Conservation (phyloP, 2,797 vertebrate species). For the Mormyrus proboscirostris region DNA sequence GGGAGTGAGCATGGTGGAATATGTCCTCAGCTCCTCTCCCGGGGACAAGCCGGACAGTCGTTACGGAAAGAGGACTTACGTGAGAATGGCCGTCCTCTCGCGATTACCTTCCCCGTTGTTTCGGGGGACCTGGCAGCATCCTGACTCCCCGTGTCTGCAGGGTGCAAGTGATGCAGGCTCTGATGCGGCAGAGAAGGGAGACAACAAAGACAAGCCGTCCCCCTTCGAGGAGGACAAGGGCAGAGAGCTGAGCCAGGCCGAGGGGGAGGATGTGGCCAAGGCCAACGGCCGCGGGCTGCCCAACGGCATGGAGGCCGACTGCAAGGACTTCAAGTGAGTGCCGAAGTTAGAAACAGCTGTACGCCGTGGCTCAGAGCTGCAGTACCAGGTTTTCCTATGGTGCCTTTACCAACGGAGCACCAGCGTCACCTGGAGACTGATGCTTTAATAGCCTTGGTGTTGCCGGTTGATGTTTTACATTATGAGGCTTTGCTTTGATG, state of each 20-base stretch:
- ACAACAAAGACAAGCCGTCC: constrained; percentile 84
- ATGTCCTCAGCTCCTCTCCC: constrained; percentile 95
- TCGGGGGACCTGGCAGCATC: neutral
- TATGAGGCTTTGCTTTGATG: neutral
- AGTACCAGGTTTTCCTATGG: neutral
- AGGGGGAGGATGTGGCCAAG: constrained; percentile 81
- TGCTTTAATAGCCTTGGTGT: neutral
- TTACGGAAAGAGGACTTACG: constrained; percentile 94
- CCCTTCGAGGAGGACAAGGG: constrained; percentile 94
- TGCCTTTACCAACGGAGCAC: neutral
- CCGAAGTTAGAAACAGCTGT: neutral
- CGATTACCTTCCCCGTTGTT: neutral
- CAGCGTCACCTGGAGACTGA: neutral
- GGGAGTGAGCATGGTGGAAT: constrained; percentile 99
- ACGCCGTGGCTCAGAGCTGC: too few relatives aligned
- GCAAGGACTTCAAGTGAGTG: constrained; percentile 98
- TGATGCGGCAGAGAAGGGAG: constrained; percentile 85
- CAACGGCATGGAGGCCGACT: constrained; percentile 96
- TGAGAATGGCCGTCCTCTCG: constrained; percentile 58
- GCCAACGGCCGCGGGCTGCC: constrained; percentile 87
- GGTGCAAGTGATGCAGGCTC: constrained; percentile 85
- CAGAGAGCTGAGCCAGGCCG: constrained; percentile 85
- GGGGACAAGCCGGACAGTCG: constrained; percentile 95
- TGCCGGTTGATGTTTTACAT: neutral
- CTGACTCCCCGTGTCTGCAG: constrained; percentile 48